Conservation (phyloP, 2,113 vertebrate genomes). For the Entomyzon cyanotis region DNA sequence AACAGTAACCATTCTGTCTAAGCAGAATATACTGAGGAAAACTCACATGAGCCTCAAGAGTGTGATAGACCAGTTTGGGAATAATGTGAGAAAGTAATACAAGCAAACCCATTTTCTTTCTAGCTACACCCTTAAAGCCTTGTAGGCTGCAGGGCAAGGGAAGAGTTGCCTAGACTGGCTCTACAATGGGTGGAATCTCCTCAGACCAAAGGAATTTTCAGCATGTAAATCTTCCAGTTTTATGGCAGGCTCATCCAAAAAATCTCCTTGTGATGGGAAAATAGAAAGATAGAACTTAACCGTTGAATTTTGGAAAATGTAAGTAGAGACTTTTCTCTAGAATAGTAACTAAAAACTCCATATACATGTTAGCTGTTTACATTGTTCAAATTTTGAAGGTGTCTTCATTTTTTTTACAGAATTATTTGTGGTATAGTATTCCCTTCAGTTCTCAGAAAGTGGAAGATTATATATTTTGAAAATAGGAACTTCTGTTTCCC, state of each 20-base stretch:
- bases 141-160: neutral
- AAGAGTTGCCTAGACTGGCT: neutral
- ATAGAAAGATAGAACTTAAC: neutral
- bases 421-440: neutral
- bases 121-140: neutral
- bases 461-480: neutral
- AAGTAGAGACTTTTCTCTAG: neutral
- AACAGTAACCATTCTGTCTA: neutral
- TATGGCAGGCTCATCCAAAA: neutral
- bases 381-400: neutral
- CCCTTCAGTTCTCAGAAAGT: neutral
- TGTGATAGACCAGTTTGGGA: neutral
- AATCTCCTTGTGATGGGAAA: neutral
- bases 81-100: neutral
- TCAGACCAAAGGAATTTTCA: constrained; percentile 19
- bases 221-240: neutral
- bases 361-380: neutral
- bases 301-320: neutral
- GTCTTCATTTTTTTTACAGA: neutral
- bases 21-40: constrained; percentile 19
- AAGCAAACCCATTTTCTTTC: neutral
- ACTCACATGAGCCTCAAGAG: neutral
- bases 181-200: neutral
- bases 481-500: neutral
- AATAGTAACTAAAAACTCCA: neutral